Conservation (phyloP, 2,797 vertebrate genomes). For the Semaprochilodus insignis region DNA sequence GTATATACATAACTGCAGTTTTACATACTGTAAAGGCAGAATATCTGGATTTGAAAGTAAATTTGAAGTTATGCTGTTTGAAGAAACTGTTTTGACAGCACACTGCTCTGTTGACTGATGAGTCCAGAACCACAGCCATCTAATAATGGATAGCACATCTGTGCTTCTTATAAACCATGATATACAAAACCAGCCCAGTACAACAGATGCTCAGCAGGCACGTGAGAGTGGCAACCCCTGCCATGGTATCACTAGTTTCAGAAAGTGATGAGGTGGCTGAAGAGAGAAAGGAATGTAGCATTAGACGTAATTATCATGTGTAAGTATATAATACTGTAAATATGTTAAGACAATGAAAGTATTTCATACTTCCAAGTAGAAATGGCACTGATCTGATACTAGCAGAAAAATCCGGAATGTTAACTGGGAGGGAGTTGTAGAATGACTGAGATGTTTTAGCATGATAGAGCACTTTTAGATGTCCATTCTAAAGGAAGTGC, state of each 20-base stretch:
- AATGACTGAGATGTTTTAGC: too few relatives aligned
- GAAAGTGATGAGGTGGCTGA: not conserved
- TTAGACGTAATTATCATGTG: too few relatives aligned
- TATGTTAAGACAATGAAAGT: too few relatives aligned
- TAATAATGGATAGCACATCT: conserved; percentile 6
- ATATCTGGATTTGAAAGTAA: not conserved
- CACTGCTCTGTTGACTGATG: not conserved
- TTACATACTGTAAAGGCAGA: not conserved
- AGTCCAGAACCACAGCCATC: not conserved
- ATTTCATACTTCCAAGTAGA: too few relatives aligned
- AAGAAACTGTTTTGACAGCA: not conserved
- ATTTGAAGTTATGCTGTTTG: not conserved
- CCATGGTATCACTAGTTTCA: not conserved
- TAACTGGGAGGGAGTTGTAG: too few relatives aligned
- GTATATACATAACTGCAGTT: not conserved
- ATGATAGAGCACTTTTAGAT: too few relatives aligned
- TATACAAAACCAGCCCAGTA: conserved; percentile 15
- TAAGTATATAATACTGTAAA: too few relatives aligned
- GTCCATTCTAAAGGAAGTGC: too few relatives aligned
- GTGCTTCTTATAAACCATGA: not conserved
- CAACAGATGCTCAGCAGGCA: conserved; percentile 31
- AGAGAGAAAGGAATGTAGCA: not conserved
- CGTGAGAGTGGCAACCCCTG: not conserved
- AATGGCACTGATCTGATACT: too few relatives aligned
- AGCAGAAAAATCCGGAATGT: too few relatives aligned